These are phyloP conservation scores for Metalampra italica DNA, from an alignment of 2,888 invertebrate genomes.

Conservation along the genomic window DNA sequence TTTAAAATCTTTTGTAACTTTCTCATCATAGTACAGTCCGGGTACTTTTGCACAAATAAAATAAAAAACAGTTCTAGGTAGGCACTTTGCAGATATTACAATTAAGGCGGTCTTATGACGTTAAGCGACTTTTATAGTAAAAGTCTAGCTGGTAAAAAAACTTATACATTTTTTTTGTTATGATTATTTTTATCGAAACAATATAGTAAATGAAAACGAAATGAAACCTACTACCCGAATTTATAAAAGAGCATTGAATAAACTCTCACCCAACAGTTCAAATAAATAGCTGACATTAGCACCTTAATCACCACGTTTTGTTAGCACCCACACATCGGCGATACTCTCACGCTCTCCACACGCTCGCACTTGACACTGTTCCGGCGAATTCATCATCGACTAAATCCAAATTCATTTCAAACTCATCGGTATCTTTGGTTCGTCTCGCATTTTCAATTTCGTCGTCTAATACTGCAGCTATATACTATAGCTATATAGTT, in stretches of 20 bases:
- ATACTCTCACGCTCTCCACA: slow-evolving; percentile 16
- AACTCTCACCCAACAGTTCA: slow-evolving; percentile 2
- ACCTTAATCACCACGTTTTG: slow-evolving; percentile 19
- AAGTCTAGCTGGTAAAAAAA: too few relatives aligned
- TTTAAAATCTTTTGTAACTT: too few relatives aligned
- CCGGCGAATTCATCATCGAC: slow-evolving; percentile 5
- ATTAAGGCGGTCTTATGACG: too few relatives aligned
- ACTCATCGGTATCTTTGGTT: background rate
- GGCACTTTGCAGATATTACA: too few relatives aligned
- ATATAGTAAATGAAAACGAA: background rate
- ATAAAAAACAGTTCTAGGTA: too few relatives aligned
- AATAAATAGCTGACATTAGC: slow-evolving; percentile 10
- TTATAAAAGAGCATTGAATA: background rate
- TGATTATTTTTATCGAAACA: background rate
- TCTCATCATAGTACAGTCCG: too few relatives aligned
- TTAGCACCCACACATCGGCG: slow-evolving; percentile 19
- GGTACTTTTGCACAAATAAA: too few relatives aligned
- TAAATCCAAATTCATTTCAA: background rate
- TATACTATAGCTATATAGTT: too few relatives aligned
- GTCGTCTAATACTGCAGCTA: background rate
- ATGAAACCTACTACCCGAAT: background rate
- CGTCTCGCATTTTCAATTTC: slow-evolving; percentile 1
- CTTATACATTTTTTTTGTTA: too few relatives aligned
- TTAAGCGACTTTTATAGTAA: too few relatives aligned
- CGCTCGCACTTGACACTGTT: slow-evolving; percentile 18